phyloP scores from a whole-genome alignment of 2,888 invertebrate genomes.

The Orthosia cruda region DNA sequence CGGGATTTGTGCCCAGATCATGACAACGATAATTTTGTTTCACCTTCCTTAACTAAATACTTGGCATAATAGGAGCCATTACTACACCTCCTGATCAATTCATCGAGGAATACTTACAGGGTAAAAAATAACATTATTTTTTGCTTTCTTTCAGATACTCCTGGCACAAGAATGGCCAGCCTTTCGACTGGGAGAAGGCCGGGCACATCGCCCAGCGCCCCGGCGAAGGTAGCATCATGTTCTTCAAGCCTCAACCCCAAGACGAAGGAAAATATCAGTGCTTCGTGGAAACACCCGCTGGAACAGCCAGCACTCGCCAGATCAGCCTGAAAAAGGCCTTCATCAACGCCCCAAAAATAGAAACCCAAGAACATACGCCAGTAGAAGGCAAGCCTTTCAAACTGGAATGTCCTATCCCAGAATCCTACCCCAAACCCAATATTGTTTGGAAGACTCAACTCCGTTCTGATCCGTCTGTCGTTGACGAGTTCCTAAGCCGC shows the following conservation, averaged over 20 bases:
- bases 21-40: too few relatives aligned
- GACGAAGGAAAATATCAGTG: slow-evolving; percentile 84
- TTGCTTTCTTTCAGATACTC: slow-evolving; percentile 74
- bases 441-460: slow-evolving; percentile 81
- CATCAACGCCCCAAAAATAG: slow-evolving; percentile 72
- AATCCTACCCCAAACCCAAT: slow-evolving; percentile 82
- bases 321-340: slow-evolving; percentile 77
- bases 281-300: slow-evolving; percentile 76
- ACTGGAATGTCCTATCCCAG: slow-evolving; percentile 79
- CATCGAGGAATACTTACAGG: too few relatives aligned
- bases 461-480: slow-evolving; percentile 68
- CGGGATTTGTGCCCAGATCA: too few relatives aligned
- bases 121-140: too few relatives aligned
- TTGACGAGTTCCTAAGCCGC: slow-evolving; percentile 71
- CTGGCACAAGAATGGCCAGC: slow-evolving; percentile 81
- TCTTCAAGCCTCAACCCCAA: slow-evolving; percentile 75
- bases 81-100: too few relatives aligned
- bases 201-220: slow-evolving; percentile 72
- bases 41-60: too few relatives aligned
- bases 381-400: slow-evolving; percentile 82
- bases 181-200: slow-evolving; percentile 69
- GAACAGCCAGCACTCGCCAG: slow-evolving; percentile 78
- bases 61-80: too few relatives aligned
- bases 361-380: slow-evolving; percentile 75
- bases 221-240: slow-evolving; percentile 79